phyloP scores from a whole-genome alignment of 2,113 vertebrate genomes.

The Brienomyrus brachyistius region DNA sequence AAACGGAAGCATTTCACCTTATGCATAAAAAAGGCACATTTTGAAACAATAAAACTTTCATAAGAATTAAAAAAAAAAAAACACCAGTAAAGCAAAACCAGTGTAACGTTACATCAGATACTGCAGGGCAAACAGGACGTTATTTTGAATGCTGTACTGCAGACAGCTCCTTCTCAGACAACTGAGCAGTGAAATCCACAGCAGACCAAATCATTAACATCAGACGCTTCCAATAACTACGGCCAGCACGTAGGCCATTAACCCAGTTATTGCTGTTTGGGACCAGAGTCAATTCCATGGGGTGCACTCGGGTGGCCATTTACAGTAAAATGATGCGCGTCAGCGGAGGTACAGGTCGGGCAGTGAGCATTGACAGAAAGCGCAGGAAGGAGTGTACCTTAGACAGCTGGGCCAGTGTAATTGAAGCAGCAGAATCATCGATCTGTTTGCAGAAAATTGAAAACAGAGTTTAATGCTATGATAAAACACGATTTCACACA shows the following conservation, averaged over 20 bases:
- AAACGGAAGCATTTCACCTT: not conserved
- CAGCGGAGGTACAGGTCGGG: not conserved
- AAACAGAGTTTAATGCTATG: slow-evolving; percentile 71
- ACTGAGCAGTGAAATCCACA: not conserved
- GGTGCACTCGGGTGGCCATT: not conserved
- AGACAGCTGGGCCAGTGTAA: slow-evolving; percentile 83
- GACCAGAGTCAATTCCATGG: not conserved
- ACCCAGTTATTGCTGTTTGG: not conserved
- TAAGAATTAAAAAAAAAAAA: not conserved
- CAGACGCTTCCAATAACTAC: not conserved
- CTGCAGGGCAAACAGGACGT: not conserved
- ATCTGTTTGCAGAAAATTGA: slow-evolving; percentile 89
- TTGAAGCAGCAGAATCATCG: slow-evolving; percentile 80
- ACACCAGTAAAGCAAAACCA: not conserved
- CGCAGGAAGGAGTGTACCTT: slow-evolving; percentile 71
- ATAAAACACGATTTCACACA: slow-evolving; percentile 27
- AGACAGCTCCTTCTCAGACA: not conserved
- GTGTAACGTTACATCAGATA: not conserved
- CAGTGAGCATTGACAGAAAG: slow-evolving; percentile 2
- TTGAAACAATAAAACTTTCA: not conserved
- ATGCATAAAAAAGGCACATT: not conserved
- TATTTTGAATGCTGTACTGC: not conserved
- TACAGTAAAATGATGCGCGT: not conserved
- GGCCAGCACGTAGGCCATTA: not conserved
- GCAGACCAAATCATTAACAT: not conserved